Percentiles rank a stretch among this genome's conserved stretches.
Conservation (phyloP, 2,888 invertebrate genomes). For the Odontothrips loti region DNA sequence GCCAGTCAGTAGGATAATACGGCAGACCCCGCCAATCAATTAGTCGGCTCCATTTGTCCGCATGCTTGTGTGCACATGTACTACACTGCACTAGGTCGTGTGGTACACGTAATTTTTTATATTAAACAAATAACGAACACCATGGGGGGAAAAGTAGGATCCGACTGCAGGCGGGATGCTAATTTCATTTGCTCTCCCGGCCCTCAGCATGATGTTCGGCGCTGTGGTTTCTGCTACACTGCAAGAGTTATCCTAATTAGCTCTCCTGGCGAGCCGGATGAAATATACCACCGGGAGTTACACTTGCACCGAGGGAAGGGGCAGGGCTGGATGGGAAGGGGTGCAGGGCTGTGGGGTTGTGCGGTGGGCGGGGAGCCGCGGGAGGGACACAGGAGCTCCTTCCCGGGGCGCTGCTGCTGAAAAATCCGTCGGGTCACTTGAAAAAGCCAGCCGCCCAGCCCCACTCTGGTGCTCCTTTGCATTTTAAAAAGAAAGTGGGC, state of each 20-base stretch:
- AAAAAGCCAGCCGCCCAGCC: background rate
- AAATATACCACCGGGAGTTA: background rate
- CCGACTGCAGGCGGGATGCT: background rate
- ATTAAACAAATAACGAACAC: background rate
- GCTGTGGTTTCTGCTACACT: conserved; percentile 24
- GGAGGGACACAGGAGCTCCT: background rate
- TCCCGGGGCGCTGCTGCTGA: background rate
- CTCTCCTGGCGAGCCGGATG: background rate
- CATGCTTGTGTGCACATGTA: background rate
- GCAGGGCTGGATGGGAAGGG: background rate
- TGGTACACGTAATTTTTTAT: background rate
- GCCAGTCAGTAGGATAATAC: too few relatives aligned
- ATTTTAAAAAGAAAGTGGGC: background rate
- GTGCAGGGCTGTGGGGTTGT: background rate
- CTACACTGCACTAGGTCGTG: background rate
- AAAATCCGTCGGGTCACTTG: conserved; percentile 12
- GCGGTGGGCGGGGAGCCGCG: background rate
- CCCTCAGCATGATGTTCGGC: background rate
- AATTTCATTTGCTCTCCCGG: background rate
- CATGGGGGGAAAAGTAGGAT: background rate
- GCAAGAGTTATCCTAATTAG: conserved; percentile 14
- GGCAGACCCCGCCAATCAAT: too few relatives aligned
- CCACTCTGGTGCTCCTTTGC: background rate
- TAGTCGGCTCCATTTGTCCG: background rate
- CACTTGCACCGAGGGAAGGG: background rate